Percentiles rank a stretch among this genome's conserved stretches.
These are phyloP conservation scores for Scytalopus superciliaris DNA, from an alignment of 2,113 vertebrate species.

Conservation along the genomic window DNA sequence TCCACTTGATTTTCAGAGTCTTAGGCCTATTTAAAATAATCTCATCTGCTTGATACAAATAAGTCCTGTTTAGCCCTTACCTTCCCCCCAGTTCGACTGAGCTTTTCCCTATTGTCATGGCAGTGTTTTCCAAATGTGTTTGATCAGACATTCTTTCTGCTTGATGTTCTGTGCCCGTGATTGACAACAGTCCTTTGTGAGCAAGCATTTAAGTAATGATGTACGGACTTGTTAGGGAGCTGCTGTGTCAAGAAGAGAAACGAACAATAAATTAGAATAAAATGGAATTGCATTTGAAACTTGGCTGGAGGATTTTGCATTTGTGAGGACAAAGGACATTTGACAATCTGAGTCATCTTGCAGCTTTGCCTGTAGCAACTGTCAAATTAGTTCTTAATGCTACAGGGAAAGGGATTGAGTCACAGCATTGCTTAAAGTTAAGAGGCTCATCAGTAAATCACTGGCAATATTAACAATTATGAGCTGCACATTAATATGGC, in stretches of 20 bases:
- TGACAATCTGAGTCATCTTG: conserved; percentile 69
- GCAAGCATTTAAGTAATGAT: background rate
- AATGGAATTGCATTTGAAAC: conserved; percentile 42
- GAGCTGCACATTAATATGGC: background rate
- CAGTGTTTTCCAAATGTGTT: background rate
- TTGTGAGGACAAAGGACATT: conserved; percentile 64
- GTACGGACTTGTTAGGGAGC: background rate
- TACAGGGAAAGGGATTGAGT: conserved; percentile 52
- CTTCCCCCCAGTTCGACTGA: background rate
- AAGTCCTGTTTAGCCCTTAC: background rate
- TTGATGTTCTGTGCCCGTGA: conserved; percentile 7
- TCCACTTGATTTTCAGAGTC: background rate
- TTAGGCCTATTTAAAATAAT: conserved; percentile 4
- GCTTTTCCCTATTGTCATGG: conserved; percentile 8
- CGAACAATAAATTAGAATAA: conserved; percentile 60
- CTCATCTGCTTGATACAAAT: background rate
- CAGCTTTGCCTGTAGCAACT: conserved; percentile 70
- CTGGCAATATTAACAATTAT: conserved; percentile 63
- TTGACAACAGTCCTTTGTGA: conserved; percentile 30
- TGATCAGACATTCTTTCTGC: conserved; percentile 4
- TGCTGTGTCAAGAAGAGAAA: conserved; percentile 41
- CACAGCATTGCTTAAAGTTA: conserved; percentile 60
- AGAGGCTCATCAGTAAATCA: conserved; percentile 31
- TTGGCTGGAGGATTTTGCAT: conserved; percentile 56
- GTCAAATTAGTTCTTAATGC: conserved; percentile 70